These are phyloP conservation scores for Prunella fulvescens DNA, from an alignment of 2,113 vertebrate genomes.

Conservation along the genomic window DNA sequence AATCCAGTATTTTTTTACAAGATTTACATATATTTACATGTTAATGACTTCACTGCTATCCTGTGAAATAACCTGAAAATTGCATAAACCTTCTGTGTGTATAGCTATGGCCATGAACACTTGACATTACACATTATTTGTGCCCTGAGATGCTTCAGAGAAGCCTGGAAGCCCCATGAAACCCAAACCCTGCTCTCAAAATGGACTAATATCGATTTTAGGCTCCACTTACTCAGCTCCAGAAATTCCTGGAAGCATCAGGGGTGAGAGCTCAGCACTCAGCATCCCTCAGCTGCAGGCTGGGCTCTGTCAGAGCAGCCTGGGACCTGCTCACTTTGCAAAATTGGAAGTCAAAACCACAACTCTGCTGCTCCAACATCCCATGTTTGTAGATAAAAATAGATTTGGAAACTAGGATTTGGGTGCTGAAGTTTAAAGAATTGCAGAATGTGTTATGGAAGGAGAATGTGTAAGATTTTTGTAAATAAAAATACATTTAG, in stretches of 20 bases:
- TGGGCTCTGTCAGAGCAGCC: background rate
- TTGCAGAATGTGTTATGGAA: background rate
- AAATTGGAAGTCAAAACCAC: background rate
- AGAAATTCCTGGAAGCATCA: background rate
- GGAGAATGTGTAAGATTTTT: background rate
- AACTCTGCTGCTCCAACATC: background rate
- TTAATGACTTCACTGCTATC: background rate
- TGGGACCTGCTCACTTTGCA: background rate
- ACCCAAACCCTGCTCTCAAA: background rate
- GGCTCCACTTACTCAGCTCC: background rate
- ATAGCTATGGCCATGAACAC: accelerated
- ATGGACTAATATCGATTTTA: background rate
- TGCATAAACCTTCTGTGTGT: background rate
- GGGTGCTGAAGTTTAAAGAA: background rate
- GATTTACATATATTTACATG: background rate
- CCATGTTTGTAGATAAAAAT: background rate
- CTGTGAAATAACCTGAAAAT: background rate
- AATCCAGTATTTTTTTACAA: background rate
- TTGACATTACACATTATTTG: background rate
- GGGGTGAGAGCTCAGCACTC: background rate
- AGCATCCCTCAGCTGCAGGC: background rate
- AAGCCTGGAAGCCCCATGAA: background rate
- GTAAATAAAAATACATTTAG: background rate
- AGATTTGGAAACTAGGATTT: background rate
- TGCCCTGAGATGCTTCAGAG: background rate